Base-by-base conservation (phyloP, 2,113 vertebrate genomes). In the Brachirus orientalis region DNA sequence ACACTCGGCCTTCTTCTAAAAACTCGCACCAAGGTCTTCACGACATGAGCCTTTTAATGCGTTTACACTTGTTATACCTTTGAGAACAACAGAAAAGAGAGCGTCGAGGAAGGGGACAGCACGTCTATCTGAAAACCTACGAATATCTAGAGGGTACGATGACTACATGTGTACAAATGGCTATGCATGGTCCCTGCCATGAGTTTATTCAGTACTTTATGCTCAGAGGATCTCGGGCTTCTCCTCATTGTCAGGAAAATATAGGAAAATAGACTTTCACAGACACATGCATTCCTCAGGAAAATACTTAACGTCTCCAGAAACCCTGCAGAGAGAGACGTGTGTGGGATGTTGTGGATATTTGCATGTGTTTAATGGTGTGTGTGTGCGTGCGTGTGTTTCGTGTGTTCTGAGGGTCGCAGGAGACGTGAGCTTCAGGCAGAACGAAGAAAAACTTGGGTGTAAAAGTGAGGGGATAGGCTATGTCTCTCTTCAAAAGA, bases 401-500 rank as follows among this genome's bases (percentile, higher is more conserved):
- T 50, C 63, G 54, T 64, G 19, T 76, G 69, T 69, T 65, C 18
- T 53, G 70, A 72, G 62, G 64, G 60, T 69, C 75, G 82, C 70
- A 67, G 57, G 61, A 73, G 52, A 75, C 37, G 69, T 48, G 59
- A 79, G 78, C 57, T 60, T 79, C 33, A 43, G 70, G 66, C 43
- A 62, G 38, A 51, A 71, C 43, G 46, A 61, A 56, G 56, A 69
- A 22, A 55, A 75, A 28, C 63, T 62, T 36, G 4, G 82, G 22
- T 73, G 61, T 59, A 41, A 70, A 77, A 57, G 8, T 53, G 60
- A 57, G 81, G 67, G 46, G 58, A 43, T 48, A 52, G 0, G 51
- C n/a, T 0, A 8, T 0, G 38, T 19, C 35, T 40, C 38, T 55
- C 61, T 44, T 91, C 80, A 94, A 68, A 94, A 93, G 83, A 94